Evolutionary conservation across 2,888 invertebrate genomes (phyloP).

Genomic region (Parapristionchus giblindavisi): DNA sequence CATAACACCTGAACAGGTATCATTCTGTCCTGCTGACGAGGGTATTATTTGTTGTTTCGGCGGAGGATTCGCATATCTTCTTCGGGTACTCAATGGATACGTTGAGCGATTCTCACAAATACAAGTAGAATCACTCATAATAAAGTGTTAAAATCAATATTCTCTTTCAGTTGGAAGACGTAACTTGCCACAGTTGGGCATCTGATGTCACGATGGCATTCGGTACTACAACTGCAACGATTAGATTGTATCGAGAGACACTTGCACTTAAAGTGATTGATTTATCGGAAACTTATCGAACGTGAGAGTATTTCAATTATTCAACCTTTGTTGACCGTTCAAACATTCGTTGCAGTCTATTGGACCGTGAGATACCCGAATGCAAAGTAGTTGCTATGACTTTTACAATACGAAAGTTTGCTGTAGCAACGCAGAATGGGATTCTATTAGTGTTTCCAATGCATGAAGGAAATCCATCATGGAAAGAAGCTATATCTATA

Average conservation of each 20-base stretch:
- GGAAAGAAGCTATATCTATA: slow-evolving; percentile 16
- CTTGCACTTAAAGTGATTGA: slow-evolving; percentile 58
- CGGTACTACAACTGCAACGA: slow-evolving; percentile 51
- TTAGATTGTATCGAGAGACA: slow-evolving; percentile 62
- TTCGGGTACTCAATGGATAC: slow-evolving; percentile 50
- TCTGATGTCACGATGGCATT: slow-evolving; percentile 65
- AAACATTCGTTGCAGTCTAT: background rate
- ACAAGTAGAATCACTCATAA: slow-evolving; percentile 43
- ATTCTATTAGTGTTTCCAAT: slow-evolving; percentile 34
- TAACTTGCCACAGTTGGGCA: slow-evolving; percentile 61
- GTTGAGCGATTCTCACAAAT: slow-evolving; percentile 60
- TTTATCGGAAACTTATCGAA: slow-evolving; percentile 46
- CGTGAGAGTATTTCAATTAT: slow-evolving; percentile 38
- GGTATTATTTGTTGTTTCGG: slow-evolving; percentile 56
- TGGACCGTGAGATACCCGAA: slow-evolving; percentile 32
- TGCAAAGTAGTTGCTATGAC: slow-evolving; percentile 37
- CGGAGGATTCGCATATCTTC: slow-evolving; percentile 48
- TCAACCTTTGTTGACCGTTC: background rate
- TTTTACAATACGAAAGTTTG: slow-evolving; percentile 31
- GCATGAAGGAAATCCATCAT: slow-evolving; percentile 14
- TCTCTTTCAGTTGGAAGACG: slow-evolving; percentile 32
- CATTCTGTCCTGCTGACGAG: slow-evolving; percentile 64
- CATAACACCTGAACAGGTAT: slow-evolving; percentile 44
- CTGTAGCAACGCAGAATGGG: slow-evolving; percentile 33
- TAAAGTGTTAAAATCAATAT: background rate